Evolutionary conservation across 2,888 invertebrate species (phyloP), one percentile per base, ranked within the genome.

Genomic region (Mythimna lalbum): DNA sequence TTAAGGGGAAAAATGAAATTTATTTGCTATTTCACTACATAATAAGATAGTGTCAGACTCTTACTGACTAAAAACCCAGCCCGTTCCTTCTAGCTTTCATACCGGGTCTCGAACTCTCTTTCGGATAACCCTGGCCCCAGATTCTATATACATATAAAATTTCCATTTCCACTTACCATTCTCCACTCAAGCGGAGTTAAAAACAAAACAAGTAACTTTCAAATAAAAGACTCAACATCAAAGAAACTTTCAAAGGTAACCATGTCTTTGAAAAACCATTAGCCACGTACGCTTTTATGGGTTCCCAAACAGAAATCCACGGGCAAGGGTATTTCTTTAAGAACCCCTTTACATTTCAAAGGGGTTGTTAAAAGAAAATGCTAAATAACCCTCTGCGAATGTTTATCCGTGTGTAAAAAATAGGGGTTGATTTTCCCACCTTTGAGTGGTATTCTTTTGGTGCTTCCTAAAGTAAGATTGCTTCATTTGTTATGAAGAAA

Each of bases 261-360:
- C 57, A 67, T 65, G 43, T 83, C 76, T 81, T 83, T 80, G 73
- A 80, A 71, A 61, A 76, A 57, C 36, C 63, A 76, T 63, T 71
- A 78, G 53, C 66, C 63, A 49, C 70, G 59, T 70, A 71, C 80
- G 64, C 75, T 57, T 80, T 50, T 61, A 60, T 57, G 66, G 77
- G 59, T 78, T 73, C 59, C 55, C 66, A 56, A 73, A 73, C 17
- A 75, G 69, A 59, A 60, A 73, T 55, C 39, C 61, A 66, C 52
- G 66, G 70, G 60, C 39, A 69, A 31, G 55, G 73, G 69, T 73
- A 67, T 83, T 83, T 83, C 80, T 73, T 82, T 65, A 79, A 81
- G 70, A 81, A 69, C 73, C 73, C 67, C 49, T 75, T 73, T 65
- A 61, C 73, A 71, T 76, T 73, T 75, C 71, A 76, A 81, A 82